These are phyloP conservation scores for Eulithis prunata DNA, from an alignment of 2,888 invertebrate genomes.

Conservation along the genomic window DNA sequence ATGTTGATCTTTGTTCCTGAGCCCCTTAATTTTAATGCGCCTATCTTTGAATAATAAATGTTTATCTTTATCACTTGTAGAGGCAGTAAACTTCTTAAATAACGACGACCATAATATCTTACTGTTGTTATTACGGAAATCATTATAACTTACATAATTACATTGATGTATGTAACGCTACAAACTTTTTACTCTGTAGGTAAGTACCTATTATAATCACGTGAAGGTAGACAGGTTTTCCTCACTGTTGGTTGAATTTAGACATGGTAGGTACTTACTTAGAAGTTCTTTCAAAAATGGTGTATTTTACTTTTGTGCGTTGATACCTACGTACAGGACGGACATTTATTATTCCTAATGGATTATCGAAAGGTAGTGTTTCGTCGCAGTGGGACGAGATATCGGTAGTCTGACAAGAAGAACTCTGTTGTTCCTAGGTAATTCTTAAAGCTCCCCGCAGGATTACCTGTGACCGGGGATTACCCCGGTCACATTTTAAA, in stretches of 20 bases:
- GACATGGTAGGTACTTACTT: too few species aligned
- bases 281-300: not conserved
- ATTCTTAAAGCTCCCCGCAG: too few species aligned
- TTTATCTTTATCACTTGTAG: conserved; percentile 1
- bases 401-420: too few species aligned
- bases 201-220: not conserved
- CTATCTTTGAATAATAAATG: not conserved
- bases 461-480: too few species aligned
- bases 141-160: conserved; percentile 16
- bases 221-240: conserved; percentile 1
- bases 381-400: too few species aligned
- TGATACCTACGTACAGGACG: too few species aligned
- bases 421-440: too few species aligned
- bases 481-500: too few species aligned
- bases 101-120: conserved; percentile 4
- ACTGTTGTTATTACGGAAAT: conserved; percentile 17
- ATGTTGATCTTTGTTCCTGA: not conserved
- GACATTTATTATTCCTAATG: too few species aligned
- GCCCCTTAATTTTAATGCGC: not conserved
- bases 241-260: not conserved
- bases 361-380: too few species aligned
- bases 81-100: not conserved
- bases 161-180: conserved; percentile 9
- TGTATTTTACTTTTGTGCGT: too few species aligned
- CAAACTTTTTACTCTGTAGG: not conserved